These are phyloP conservation scores for Oxyteleia sp. DNA, from an alignment of 2,888 invertebrate species.

Conservation along the genomic window DNA sequence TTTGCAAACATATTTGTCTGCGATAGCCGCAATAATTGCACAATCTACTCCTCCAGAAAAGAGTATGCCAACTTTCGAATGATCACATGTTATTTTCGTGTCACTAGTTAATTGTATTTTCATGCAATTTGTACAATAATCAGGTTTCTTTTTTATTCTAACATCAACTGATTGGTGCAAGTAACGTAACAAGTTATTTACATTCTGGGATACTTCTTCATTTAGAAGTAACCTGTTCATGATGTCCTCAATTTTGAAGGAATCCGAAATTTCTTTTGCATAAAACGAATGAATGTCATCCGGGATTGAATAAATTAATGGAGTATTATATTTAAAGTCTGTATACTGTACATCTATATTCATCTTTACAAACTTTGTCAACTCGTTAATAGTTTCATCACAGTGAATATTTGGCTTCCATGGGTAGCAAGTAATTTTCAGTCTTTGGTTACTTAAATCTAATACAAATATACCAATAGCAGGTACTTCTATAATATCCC, in stretches of 20 bases:
- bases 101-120: conserved; percentile 64
- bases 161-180: conserved; percentile 90
- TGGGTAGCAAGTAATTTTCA: conserved; percentile 87
- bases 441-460: conserved; percentile 85
- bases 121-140: conserved; percentile 90
- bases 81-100: conserved; percentile 83
- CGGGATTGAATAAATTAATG: conserved; percentile 32
- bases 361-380: conserved; percentile 83
- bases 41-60: conserved; percentile 99
- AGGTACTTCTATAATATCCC: conserved; percentile 89
- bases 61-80: conserved; percentile 92
- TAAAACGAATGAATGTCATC: conserved; percentile 73
- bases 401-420: conserved; percentile 86
- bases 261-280: conserved; percentile 77
- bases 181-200: conserved; percentile 88
- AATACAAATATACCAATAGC: conserved; percentile 89
- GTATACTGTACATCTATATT: conserved; percentile 82
- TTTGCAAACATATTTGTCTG: conserved; percentile 91
- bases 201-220: conserved; percentile 86
- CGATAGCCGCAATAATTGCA: conserved; percentile 94
- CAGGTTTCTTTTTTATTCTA: conserved; percentile 90
- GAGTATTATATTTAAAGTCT: conserved; percentile 20
- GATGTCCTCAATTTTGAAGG: conserved; percentile 83
- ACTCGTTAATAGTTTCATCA: conserved; percentile 82
- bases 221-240: conserved; percentile 88